Conservation (phyloP, 2,888 invertebrate genomes). For the Cataglyphis albicans region DNA sequence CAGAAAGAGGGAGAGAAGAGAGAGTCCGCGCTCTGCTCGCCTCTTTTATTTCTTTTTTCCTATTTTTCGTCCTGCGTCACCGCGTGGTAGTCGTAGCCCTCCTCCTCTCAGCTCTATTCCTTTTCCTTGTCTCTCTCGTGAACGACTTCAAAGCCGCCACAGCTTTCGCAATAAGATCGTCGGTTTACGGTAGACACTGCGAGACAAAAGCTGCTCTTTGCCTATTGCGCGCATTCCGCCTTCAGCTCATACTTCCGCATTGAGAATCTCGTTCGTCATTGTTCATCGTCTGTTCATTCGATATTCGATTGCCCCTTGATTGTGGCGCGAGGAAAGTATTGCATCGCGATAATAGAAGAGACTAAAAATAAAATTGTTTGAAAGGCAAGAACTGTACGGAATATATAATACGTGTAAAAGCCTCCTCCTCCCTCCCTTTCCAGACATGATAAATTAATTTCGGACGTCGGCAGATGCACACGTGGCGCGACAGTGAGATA, state of each 20-base stretch:
- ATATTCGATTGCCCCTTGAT: slow-evolving; percentile 4
- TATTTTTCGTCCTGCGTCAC: slow-evolving; percentile 17
- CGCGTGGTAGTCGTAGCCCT: not conserved
- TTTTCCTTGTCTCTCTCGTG: slow-evolving; percentile 41
- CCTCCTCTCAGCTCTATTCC: slow-evolving; percentile 23
- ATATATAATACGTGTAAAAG: slow-evolving; percentile 20
- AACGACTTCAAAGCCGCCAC: slow-evolving; percentile 74
- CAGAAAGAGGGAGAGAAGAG: too few relatives aligned
- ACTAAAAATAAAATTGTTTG: slow-evolving; percentile 20
- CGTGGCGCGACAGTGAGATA: slow-evolving; percentile 23
- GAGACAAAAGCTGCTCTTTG: slow-evolving; percentile 64
- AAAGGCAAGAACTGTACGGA: not conserved
- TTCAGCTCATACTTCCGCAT: not conserved
- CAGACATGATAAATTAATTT: slow-evolving; percentile 42
- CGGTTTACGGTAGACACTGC: slow-evolving; percentile 72
- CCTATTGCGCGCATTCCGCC: slow-evolving; percentile 49
- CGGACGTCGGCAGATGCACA: slow-evolving; percentile 1
- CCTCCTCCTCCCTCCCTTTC: not conserved
- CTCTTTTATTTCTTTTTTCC: slow-evolving; percentile 44
- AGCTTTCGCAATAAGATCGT: slow-evolving; percentile 75
- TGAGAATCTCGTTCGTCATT: not conserved
- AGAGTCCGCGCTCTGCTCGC: slow-evolving; percentile 29
- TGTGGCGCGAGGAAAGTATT: slow-evolving; percentile 35
- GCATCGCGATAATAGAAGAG: not conserved
- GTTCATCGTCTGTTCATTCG: slow-evolving; percentile 13